Percentiles rank a stretch among this genome's conserved stretches.
These are phyloP conservation scores for Zosterops lateralis DNA, from an alignment of 2,113 vertebrate species.

Conservation along the genomic window DNA sequence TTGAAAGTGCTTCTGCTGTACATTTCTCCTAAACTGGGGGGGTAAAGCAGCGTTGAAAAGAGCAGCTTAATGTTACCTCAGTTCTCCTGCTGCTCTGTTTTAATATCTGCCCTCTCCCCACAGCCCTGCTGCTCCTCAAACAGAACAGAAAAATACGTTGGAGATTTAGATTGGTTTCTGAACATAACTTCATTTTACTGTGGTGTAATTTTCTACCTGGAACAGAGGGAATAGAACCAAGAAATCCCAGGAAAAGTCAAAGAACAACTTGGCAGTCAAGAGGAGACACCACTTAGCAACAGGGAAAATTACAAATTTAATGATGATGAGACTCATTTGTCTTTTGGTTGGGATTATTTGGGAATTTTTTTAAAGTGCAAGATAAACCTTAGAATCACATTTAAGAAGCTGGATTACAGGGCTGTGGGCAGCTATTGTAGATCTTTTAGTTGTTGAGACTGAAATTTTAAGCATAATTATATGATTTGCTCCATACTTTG, in stretches of 20 bases:
- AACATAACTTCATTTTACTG: not conserved
- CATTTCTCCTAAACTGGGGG: not conserved
- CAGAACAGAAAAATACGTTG: not conserved
- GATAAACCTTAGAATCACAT: not conserved
- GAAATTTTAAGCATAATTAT: not conserved
- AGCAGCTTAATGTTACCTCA: not conserved
- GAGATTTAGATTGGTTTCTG: not conserved
- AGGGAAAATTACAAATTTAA: not conserved
- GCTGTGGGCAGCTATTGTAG: accelerated
- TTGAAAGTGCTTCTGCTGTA: not conserved
- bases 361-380: not conserved
- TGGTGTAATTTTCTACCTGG: not conserved
- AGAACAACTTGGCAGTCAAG: not conserved
- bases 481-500: not conserved
- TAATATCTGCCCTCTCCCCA: accelerated
- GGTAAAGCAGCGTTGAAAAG: not conserved
- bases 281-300: not conserved
- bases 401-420: not conserved
- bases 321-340: not conserved
- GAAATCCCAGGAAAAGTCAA: accelerated
- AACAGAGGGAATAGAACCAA: not conserved
- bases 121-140: not conserved
- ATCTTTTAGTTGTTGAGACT: accelerated
- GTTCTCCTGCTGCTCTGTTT: not conserved
- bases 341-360: not conserved